Base-by-base conservation (phyloP, 2,797 vertebrate species). In the Artibeus jamaicensis region DNA sequence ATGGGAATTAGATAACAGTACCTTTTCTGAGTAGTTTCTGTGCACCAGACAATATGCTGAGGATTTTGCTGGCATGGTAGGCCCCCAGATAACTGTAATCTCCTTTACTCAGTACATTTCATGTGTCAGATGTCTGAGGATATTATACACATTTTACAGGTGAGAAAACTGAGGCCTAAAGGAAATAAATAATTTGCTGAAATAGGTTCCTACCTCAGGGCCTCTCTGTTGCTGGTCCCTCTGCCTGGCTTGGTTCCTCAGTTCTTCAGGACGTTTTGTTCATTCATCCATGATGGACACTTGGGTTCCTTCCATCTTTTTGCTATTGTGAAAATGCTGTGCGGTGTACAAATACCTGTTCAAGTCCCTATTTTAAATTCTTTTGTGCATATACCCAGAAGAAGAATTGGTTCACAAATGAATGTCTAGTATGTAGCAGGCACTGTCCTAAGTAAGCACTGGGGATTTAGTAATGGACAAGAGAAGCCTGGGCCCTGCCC, bases 221-320 rank as follows among this genome's bases (percentile, higher is more conserved):
- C 18, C 39, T 83, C 92, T 65, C 44, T 86, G 44, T 88, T 84
- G 71, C 16, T 96, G 73, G 24, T 57, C 16, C 39, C 46, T 95
- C 55, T 95, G 34, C 71, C 42, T 96, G 67, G 50, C 34, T 32
- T 92, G 76, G 32, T 91, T 91, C 55, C 77, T 92, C 19, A 46
- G 44, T 87, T 95, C 42, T 88, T 92, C 10, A 73, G 74, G 44
- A 88, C 67, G 48, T 67, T 94, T 94, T 89, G 32, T 71, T 77
- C 21, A 73, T 65, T n/a, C 42, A 65, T 50, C 67, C 14, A 12
- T 89, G 79, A 32, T 70, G 68, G 55, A 67, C 48, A 42, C 16
- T 76, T 92, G 37, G 42, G 26, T 87, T 92, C 39, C 55, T 74
- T 85, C 67, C 26, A 85, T 37, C n/a, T 55, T 78, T 79, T 89